Evolutionary conservation across 2,797 vertebrate genomes (phyloP), one percentile per base, ranked within the genome.

Genomic region (Furcifer pardalis): DNA sequence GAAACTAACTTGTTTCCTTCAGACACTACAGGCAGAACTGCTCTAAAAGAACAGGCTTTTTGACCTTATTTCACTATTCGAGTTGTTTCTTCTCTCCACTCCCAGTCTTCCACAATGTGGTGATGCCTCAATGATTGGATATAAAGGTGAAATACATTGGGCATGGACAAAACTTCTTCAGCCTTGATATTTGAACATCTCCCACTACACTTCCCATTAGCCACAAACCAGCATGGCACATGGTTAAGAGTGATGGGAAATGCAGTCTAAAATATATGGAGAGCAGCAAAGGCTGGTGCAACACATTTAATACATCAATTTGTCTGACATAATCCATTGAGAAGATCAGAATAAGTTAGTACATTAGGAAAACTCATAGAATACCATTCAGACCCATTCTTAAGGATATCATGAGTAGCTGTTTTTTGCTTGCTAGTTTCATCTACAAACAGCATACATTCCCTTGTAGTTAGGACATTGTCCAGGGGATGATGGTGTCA

Each of bases 11-110:
- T 46, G 56, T 49, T 10, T 85, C 30, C 46, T 85, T 72, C 52
- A 37, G 1, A 1, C 0, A 62, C 85, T 37, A 85, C 27, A 81
- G 35, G 77, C 83, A 89, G 76, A 5, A 82, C 56, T 89, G 65
- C 59, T 59, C 46, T 83, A 40, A 88, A 79, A 19, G 46, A 90
- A 32, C 82, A 87, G 15, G 10, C 32, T 86, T 79, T 85, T 25
- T 73, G 42, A 71, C 77, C 63, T 92, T 71, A 1, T 30, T 91
- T 84, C 40, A 10, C 86, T 89, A 88, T 76, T 83, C 84, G 76
- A 66, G 90, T 90, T 83, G 21, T 77, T 40, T 10, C 17, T 72
- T 74, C 37, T 27, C 13, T 12, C 32, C 81, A 60, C 21, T 7
- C 23, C 3, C 44, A 65, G 0, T 89, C n/a, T 69, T 89, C 65